Evolutionary conservation across 2,797 vertebrate genomes (phyloP), one percentile per base, ranked within the genome.

Genomic region (Centropyge bicolor): DNA sequence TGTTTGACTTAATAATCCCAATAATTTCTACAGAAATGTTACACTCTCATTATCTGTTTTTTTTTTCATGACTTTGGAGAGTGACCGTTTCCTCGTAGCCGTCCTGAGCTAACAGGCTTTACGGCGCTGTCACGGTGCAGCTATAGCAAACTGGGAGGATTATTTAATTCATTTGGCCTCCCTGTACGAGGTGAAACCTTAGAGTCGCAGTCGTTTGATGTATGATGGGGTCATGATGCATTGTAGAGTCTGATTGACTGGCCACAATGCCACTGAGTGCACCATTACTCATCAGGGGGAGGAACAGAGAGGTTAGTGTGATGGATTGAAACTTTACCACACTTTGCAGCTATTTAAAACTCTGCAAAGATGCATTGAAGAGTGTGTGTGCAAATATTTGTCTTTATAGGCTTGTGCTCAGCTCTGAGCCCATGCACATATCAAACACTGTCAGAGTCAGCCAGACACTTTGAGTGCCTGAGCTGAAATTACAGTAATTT

Each of bases 221-320:
- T 54, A 70, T 43, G 49, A 76, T 54, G 45, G 16, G 65, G 62
- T 84, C 46, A 56, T 65, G 76, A 78, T 81, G 74, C 66, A 63
- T 64, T 38, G 55, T 31, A 46, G 68, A 70, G 78, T 49, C 60
- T 78, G 66, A 75, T 14, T 70, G 78, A 74, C 70, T 61, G 78
- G 65, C 76, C 67, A 27, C 73, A 49, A 9, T 54, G 68, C 61
- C 61, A 62, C 64, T 24, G 70, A 80, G 55, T 84, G 77, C 69
- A 72, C 84, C 87, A 79, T 91, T 78, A 86, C 61, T 86, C 81
- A 87, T 75, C 78, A 40, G 48, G n/a, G 49, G 68, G 63, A 64
- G 79, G 74, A 74, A 45, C 43, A 68, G 55, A 61, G 54, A 83
- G 38, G 80, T 74, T 45, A 24, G 36, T 64, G 68, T 86, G 88